Conservation (phyloP, 2,888 invertebrate species). For the Coenonympha arcania region DNA sequence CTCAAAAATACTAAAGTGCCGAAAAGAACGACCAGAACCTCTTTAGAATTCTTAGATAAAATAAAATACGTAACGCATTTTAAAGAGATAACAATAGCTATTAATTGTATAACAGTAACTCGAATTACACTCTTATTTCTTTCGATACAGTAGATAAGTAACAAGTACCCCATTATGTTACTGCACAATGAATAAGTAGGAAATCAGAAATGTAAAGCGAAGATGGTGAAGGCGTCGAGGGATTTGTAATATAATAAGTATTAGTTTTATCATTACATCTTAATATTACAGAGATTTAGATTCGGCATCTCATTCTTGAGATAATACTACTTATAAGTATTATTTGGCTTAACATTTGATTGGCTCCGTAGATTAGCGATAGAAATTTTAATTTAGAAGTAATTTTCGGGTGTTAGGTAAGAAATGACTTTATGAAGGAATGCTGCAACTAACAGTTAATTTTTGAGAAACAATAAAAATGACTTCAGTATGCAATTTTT, state of each 20-base stretch:
- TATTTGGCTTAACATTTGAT: no score
- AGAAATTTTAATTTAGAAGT: not conserved
- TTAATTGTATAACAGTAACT: slow-evolving; percentile 13
- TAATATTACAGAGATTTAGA: not conserved
- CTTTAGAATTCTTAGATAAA: not conserved
- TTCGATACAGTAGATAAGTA: slow-evolving; percentile 8
- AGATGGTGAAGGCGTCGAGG: slow-evolving; percentile 5
- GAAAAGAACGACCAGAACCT: slow-evolving; percentile 2
- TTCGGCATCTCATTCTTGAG: not conserved
- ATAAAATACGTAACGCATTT: slow-evolving; percentile 7
- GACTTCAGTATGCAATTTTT: no score
- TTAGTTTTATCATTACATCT: not conserved
- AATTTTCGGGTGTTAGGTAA: not conserved
- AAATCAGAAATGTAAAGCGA: not conserved
- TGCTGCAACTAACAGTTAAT: no score
- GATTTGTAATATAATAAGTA: slow-evolving; percentile 8
- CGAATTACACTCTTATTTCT: slow-evolving; percentile 7
- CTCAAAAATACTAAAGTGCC: not conserved
- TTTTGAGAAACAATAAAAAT: no score
- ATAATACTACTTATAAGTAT: not conserved
- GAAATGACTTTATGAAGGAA: not conserved
- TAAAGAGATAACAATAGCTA: slow-evolving; percentile 11
- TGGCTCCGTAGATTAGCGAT: not conserved
- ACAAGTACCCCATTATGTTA: not conserved
- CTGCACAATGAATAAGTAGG: slow-evolving; percentile 11